Percentiles rank a stretch among this genome's conserved stretches.
phyloP scores from a whole-genome alignment of 2,797 vertebrate genomes.

The Chelonia mydas region DNA sequence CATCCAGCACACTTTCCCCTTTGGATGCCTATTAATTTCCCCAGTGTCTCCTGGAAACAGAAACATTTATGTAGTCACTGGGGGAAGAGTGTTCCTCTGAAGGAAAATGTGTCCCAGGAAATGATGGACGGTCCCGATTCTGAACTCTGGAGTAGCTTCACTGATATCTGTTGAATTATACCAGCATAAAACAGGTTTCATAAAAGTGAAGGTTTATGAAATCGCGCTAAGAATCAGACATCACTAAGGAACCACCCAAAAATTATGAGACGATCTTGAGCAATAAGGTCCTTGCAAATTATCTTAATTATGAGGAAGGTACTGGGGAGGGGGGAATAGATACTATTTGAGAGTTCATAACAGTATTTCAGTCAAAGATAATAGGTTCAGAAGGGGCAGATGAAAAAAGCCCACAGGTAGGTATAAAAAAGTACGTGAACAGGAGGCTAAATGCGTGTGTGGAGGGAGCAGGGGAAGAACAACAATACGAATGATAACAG shows the following conservation, averaged over 20 bases:
- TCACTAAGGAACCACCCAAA: not conserved
- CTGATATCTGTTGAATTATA: not conserved
- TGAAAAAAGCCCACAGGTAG: no score
- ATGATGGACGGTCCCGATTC: not conserved
- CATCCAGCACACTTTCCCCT: not conserved
- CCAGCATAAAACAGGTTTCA: not conserved
- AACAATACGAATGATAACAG: no score
- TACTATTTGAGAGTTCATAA: not conserved
- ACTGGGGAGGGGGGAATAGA: not conserved
- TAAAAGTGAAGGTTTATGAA: not conserved
- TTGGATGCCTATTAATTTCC: not conserved
- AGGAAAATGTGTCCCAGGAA: not conserved
- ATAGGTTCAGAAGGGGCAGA: no score
- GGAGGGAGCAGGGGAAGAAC: no score
- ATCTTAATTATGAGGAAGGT: not conserved
- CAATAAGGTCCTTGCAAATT: not conserved
- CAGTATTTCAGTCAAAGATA: not conserved
- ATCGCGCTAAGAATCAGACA: not conserved
- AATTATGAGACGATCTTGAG: not conserved
- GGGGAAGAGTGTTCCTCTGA: not conserved
- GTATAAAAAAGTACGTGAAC: no score
- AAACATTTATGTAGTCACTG: not conserved
- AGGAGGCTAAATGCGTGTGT: no score
- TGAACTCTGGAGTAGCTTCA: not conserved
- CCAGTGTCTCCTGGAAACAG: not conserved